These are phyloP conservation scores for Rousettus leschenaultii DNA, from an alignment of 2,113 vertebrate genomes.

Conservation along the genomic window DNA sequence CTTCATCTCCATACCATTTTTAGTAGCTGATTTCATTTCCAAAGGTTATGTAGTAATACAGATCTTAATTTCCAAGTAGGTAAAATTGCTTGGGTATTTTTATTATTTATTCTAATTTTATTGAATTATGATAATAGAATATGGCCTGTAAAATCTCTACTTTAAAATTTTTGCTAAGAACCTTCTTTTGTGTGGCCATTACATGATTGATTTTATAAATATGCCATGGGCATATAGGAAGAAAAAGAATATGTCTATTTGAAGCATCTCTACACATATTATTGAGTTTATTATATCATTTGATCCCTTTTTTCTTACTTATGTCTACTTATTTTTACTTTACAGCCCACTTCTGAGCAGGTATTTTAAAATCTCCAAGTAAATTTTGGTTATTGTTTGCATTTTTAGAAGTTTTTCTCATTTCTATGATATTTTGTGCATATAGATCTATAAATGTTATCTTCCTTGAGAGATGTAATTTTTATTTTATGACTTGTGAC, in stretches of 20 bases:
- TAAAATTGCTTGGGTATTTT: not conserved
- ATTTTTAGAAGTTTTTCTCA: constrained; percentile 13
- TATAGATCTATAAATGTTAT: not conserved
- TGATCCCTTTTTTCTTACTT: not conserved
- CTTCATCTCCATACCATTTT: not conserved
- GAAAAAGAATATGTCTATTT: not conserved
- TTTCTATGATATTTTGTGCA: not conserved
- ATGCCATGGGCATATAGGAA: not conserved
- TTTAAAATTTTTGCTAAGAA: not conserved
- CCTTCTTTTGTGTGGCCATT: not conserved
- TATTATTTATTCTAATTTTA: constrained; percentile 14
- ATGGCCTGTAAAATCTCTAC: not conserved
- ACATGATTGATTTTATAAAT: not conserved
- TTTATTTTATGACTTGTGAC: not conserved
- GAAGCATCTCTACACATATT: not conserved
- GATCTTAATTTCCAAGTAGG: not conserved
- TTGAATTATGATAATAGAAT: not conserved
- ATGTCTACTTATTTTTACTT: not conserved
- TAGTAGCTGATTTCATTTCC: not conserved
- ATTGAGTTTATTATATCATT: not conserved
- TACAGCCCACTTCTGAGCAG: not conserved
- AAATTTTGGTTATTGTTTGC: not conserved
- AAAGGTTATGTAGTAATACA: not conserved
- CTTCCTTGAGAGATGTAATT: not conserved
- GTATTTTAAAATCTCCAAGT: not conserved